phyloP scores from a whole-genome alignment of 2,113 vertebrate genomes.

The Macquaria ambigua region DNA sequence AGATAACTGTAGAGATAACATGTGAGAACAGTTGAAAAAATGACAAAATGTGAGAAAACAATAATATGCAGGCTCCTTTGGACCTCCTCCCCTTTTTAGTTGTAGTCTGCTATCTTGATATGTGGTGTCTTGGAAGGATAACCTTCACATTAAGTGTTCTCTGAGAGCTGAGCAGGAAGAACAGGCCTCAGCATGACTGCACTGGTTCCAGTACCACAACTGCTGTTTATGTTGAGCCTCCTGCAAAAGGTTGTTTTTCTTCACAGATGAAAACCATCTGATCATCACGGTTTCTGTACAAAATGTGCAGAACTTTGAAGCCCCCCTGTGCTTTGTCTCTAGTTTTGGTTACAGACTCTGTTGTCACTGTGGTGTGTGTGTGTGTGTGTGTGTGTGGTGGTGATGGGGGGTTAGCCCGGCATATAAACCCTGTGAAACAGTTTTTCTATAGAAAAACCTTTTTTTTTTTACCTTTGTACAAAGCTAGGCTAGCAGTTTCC shows the following conservation, averaged over 20 bases:
- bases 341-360: too few species aligned
- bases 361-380: too few species aligned
- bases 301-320: not conserved
- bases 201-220: not conserved
- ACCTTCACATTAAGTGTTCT: not conserved
- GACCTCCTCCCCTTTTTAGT: not conserved
- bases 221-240: not conserved
- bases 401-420: too few species aligned
- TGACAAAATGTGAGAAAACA: not conserved
- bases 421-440: not conserved
- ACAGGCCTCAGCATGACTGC: conserved; percentile 48
- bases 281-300: not conserved
- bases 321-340: too few species aligned
- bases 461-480: not conserved
- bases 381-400: too few species aligned
- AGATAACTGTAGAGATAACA: conserved; percentile 24
- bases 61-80: not conserved
- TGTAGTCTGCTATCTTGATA: conserved; percentile 32
- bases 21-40: conserved; percentile 5
- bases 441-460: not conserved
- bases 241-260: conserved; percentile 8
- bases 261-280: not conserved
- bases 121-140: conserved; percentile 9
- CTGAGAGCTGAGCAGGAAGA: not conserved
- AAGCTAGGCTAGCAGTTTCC: not conserved